Evolutionary conservation across 2,113 vertebrate genomes (phyloP).

Genomic region (Urocynchramus pylzowi): DNA sequence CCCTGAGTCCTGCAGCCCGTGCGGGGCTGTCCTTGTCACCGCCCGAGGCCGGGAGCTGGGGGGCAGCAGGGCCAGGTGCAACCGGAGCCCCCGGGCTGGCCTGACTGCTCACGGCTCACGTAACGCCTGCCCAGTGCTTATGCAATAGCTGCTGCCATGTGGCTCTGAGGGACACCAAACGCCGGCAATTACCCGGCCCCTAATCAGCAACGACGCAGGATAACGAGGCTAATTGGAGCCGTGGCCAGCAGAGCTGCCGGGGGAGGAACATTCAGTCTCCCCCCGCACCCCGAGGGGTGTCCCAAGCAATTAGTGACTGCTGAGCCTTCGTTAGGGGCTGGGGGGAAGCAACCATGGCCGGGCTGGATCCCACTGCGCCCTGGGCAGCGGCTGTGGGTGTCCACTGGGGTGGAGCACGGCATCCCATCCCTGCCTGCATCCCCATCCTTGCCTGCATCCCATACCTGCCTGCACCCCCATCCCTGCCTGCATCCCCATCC

Average conservation of each 20-base stretch:
- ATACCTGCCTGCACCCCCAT: not conserved
- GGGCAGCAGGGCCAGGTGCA: not conserved
- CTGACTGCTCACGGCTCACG: not conserved
- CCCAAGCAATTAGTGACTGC: not conserved
- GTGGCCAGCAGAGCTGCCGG: not conserved
- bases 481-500: not conserved
- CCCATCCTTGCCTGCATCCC: rapidly evolving
- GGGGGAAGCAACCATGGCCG: not conserved
- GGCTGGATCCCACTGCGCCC: not conserved
- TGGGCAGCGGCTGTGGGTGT: not conserved
- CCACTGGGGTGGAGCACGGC: not conserved
- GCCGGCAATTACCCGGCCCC: conserved; percentile 10
- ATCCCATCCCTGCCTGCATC: no score
- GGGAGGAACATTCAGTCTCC: not conserved
- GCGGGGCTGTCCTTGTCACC: not conserved
- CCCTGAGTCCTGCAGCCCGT: rapidly evolving
- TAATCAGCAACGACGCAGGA: not conserved
- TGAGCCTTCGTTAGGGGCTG: not conserved
- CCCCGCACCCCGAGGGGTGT: not conserved
- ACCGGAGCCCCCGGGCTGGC: not conserved
- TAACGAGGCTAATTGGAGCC: conserved; percentile 36
- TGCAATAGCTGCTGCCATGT: not conserved
- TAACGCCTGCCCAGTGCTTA: not conserved
- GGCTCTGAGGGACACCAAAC: not conserved
- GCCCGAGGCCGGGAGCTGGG: rapidly evolving